Percentiles rank a stretch among this genome's conserved stretches.
Conservation (phyloP, 2,113 vertebrate genomes). For the Propithecus coquereli region DNA sequence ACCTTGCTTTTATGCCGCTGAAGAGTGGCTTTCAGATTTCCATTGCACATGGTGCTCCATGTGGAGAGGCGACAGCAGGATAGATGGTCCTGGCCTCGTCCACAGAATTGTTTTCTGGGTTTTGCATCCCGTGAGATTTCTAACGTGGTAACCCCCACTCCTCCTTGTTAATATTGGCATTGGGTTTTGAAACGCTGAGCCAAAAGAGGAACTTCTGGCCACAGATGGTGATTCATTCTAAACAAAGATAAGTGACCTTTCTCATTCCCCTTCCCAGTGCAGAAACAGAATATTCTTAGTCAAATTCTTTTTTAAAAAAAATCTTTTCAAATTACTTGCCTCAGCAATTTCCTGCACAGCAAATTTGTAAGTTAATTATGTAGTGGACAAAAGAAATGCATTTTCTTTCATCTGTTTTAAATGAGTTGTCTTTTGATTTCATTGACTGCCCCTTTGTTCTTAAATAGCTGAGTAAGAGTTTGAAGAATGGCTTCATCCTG, state of each 20-base stretch:
- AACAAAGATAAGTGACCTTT: background rate
- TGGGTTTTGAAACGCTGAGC: background rate
- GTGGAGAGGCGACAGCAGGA: background rate
- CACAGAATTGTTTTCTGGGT: background rate
- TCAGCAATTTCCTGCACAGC: background rate
- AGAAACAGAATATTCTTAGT: slow-evolving; percentile 19
- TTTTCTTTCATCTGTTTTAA: slow-evolving; percentile 54
- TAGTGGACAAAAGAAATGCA: background rate
- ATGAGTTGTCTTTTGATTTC: slow-evolving; percentile 33
- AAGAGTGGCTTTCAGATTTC: background rate
- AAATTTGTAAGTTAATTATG: slow-evolving; percentile 52
- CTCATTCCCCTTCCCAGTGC: background rate
- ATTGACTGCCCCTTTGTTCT: slow-evolving; percentile 45
- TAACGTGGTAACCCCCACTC: background rate
- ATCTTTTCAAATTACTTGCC: slow-evolving; percentile 34
- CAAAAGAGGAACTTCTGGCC: background rate
- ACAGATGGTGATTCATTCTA: slow-evolving; percentile 1
- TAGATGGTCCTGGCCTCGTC: too few species aligned
- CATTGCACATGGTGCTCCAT: fast-evolving
- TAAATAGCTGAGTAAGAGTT: background rate
- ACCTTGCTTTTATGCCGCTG: fast-evolving
- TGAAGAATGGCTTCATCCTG: slow-evolving; percentile 38
- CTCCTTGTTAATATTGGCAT: background rate
- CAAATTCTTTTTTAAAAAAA: background rate
- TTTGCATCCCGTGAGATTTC: background rate